phyloP scores from a whole-genome alignment of 37 sponge, comb jelly and placozoan species.

The Hormiphora californensis region DNA sequence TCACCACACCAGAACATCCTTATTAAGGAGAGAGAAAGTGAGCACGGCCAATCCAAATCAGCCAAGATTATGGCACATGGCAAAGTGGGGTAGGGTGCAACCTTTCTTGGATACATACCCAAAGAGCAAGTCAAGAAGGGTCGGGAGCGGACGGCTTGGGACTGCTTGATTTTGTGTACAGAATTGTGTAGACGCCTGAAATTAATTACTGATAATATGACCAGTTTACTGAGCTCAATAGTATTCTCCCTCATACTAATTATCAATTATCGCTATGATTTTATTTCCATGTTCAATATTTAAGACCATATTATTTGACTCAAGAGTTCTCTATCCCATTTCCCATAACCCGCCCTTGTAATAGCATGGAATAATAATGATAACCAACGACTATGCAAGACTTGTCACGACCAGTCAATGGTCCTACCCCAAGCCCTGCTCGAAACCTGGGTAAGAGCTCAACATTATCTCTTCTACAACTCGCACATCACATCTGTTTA shows the following conservation, averaged over 20 bases:
- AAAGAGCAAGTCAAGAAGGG: neutral
- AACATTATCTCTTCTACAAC: too few species aligned
- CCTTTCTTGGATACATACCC: conserved; percentile 25
- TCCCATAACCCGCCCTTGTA: too few species aligned
- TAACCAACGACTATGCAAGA: neutral
- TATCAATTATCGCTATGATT: too few species aligned
- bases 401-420: neutral
- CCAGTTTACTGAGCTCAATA: too few species aligned
- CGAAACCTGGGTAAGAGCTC: neutral
- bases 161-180: too few species aligned
- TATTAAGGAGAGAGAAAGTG: neutral
- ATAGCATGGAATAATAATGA: too few species aligned
- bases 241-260: too few species aligned
- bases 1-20: conserved; percentile 10
- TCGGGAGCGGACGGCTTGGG: neutral
- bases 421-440: conserved; percentile 11
- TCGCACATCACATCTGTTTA: neutral
- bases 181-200: too few species aligned
- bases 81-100: conserved; percentile 2
- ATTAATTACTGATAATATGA: too few species aligned
- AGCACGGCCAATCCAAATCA: neutral
- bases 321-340: too few species aligned
- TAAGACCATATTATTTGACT: too few species aligned
- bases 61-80: conserved; percentile 28
- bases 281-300: too few species aligned